Conservation (phyloP, 1,140 invertebrate genomes). For the Polypedilum vanderplanki region DNA sequence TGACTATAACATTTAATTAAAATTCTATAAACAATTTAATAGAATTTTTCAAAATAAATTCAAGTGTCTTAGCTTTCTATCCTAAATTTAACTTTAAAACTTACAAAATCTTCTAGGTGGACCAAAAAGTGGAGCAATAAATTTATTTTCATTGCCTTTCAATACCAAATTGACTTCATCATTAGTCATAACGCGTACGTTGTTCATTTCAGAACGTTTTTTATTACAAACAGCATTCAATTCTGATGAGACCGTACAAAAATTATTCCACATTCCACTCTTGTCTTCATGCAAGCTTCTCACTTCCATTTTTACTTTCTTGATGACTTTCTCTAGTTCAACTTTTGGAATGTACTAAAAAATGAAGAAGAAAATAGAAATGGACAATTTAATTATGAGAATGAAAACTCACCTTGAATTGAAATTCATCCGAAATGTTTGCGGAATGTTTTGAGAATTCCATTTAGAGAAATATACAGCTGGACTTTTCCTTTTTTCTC, state of each 20-base stretch:
- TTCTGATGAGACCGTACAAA: neutral
- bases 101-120: neutral
- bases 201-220: neutral
- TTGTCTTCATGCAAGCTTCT: neutral
- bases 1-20: too few species aligned
- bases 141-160: neutral
- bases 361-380: neutral
- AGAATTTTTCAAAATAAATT: too few species aligned
- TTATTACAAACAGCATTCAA: neutral
- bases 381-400: slow-evolving; percentile 1
- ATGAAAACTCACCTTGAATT: slow-evolving; percentile 11
- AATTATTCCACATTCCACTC: neutral
- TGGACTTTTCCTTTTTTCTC: too few species aligned
- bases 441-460: neutral
- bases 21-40: too few species aligned
- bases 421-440: neutral
- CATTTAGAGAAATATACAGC: neutral
- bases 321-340: neutral
- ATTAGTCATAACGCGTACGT: neutral
- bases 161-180: neutral
- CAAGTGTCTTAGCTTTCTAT: too few species aligned
- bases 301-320: neutral
- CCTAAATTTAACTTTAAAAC: too few species aligned
- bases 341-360: slow-evolving; percentile 21
- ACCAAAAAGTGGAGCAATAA: neutral